Evolutionary conservation across 2,113 vertebrate genomes (phyloP).

Genomic region (Chionis minor): DNA sequence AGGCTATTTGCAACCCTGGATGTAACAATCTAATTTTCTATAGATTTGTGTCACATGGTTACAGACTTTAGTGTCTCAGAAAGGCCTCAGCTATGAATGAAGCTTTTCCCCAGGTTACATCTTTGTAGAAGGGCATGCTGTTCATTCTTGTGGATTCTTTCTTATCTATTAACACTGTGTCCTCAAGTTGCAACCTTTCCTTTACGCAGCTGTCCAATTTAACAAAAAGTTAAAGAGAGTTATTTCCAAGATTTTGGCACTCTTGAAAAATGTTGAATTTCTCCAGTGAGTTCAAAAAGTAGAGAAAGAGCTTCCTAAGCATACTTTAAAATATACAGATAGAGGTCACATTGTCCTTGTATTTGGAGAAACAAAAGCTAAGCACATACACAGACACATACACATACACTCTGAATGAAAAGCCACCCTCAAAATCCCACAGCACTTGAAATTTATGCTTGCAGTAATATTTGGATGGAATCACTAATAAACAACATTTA

Average conservation of each 20-base stretch:
- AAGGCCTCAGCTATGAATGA: background rate
- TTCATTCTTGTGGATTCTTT: background rate
- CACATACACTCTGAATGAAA: background rate
- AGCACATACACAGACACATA: background rate
- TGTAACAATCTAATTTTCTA: background rate
- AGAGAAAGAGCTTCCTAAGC: background rate
- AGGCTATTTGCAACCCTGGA: background rate
- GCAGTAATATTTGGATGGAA: background rate
- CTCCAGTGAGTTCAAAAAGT: background rate
- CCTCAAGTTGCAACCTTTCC: background rate
- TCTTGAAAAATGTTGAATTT: background rate
- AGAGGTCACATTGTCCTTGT: background rate
- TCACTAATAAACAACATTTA: background rate
- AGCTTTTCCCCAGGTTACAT: background rate
- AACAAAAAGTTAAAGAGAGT: background rate
- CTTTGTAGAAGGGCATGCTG: background rate
- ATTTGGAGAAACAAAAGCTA: background rate
- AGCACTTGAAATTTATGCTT: background rate
- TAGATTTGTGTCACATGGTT: background rate
- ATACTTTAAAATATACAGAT: background rate
- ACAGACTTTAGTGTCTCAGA: background rate
- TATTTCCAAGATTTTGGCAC: background rate
- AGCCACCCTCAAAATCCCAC: background rate
- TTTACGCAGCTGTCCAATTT: background rate
- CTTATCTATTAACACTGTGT: background rate